Evolutionary conservation across 2,888 invertebrate species (phyloP), one percentile per base, ranked within the genome.

Genomic region (Clusia tigrina): DNA sequence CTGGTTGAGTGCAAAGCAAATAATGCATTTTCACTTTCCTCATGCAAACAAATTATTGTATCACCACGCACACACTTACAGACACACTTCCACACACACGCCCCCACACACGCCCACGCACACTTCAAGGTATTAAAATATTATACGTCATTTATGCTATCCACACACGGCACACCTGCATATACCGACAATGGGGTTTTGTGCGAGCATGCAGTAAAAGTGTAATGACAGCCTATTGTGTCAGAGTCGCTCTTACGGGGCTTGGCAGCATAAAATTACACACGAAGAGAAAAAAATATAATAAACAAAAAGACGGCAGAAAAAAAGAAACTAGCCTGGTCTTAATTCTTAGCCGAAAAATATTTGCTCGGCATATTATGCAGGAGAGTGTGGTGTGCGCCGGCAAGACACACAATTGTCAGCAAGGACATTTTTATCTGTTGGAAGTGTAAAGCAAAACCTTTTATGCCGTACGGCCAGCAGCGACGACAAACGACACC

Each of bases 81-180:
- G 23, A 55, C 18, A 64, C 24, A 37, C 15, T 32, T 32, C 6
- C 32, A 32, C 48, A 54, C 37, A 54, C 54, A 54, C 37, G 18
- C 54, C 26, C n/a, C 26, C 37, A 18, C 23, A 54, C 37, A n/a
- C 57, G 42, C n/a, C 26, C 37, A 18, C 23, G 37, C 37, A n/a
- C 57, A 37, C 54, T 22, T 38, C n/a, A 46, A 46, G 23, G 46
- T 52, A 46, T 42, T 42, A 42, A 42, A 42, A n/a, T 42, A 42
- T 42, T 15, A 42, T 42, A 42, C n/a, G 9, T 3, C 42, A 32
- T 32, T 32, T 32, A 32, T n/a, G 9, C 42, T 15, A 42, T n/a
- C 3, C n/a, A 42, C 74, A 74, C 60, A 76, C 74, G 73, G 37
- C 38, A 37, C 56, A 17, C 32, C 38, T 51, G 38, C 58, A 62